These are phyloP conservation scores for Machimus atricapillus DNA, from an alignment of 2,888 invertebrate species.

Conservation along the genomic window DNA sequence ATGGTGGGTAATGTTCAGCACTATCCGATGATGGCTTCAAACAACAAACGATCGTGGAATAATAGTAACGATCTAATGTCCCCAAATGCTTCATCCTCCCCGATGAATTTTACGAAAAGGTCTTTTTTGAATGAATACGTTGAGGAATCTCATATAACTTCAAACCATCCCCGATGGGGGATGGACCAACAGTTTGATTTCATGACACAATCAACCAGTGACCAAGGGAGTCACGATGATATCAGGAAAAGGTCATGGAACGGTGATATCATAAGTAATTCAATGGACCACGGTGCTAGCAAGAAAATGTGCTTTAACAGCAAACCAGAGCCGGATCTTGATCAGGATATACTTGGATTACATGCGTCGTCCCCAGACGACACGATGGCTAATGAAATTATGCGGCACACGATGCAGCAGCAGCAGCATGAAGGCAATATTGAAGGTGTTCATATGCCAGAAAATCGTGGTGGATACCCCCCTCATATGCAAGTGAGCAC, in stretches of 20 bases:
- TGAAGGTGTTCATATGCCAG: neutral
- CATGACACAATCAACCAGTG: constrained; percentile 15
- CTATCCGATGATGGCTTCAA: constrained; percentile 37
- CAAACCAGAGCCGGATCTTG: constrained; percentile 43
- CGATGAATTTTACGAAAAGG: constrained; percentile 47
- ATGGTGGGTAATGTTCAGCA: constrained; percentile 25
- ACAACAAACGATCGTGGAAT: constrained; percentile 48
- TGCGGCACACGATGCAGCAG: constrained; percentile 41
- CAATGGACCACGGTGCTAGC: constrained; percentile 43
- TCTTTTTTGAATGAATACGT: constrained; percentile 45
- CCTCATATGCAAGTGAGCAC: constrained; percentile 40
- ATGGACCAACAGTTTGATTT: constrained; percentile 41
- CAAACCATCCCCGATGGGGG: constrained; percentile 43
- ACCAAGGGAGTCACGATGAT: constrained; percentile 32
- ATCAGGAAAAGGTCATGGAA: constrained; percentile 48
- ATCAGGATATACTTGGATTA: constrained; percentile 45
- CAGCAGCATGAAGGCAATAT: constrained; percentile 9
- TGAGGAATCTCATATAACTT: constrained; percentile 44
- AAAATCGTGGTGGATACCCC: constrained; percentile 31
- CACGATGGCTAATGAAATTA: constrained; percentile 42
- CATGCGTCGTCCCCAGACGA: constrained; percentile 33
- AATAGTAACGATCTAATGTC: constrained; percentile 46
- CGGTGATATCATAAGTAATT: constrained; percentile 45
- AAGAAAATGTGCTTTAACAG: constrained; percentile 48
- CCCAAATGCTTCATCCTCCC: constrained; percentile 47